phyloP scores from a whole-genome alignment of 2,113 vertebrate species.

The Leptodactylus fuscus region DNA sequence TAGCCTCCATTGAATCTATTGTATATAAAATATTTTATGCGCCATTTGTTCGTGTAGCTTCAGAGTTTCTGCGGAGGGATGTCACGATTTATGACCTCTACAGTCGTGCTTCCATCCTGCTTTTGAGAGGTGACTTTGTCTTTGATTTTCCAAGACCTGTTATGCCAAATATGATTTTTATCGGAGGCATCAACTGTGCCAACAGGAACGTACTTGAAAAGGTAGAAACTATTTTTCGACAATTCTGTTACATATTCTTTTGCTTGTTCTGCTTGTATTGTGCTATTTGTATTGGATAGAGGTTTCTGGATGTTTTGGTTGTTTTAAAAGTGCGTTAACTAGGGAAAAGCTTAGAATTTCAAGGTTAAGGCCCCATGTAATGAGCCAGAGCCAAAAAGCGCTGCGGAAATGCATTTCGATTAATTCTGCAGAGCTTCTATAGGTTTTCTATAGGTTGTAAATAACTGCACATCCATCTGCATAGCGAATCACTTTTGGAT shows the following conservation, averaged over 20 bases:
- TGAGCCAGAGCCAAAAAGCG: too few species aligned
- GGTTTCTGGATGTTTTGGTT: not conserved
- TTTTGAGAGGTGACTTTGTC: slow-evolving; percentile 81
- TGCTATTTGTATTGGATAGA: not conserved
- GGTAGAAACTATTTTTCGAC: slow-evolving; percentile 66
- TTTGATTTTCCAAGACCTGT: slow-evolving; percentile 82
- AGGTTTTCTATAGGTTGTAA: too few species aligned
- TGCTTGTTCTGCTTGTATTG: not conserved
- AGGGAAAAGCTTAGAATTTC: too few species aligned
- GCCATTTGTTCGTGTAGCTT: slow-evolving; percentile 69
- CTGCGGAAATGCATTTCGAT: too few species aligned
- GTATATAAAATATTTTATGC: slow-evolving; percentile 63
- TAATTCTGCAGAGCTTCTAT: too few species aligned
- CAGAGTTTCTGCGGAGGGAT: slow-evolving; percentile 69
- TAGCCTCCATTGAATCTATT: slow-evolving; percentile 48
- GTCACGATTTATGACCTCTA: slow-evolving; percentile 74
- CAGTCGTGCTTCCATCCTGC: slow-evolving; percentile 76
- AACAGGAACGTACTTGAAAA: slow-evolving; percentile 69
- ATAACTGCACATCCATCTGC: too few species aligned
- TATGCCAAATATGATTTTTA: slow-evolving; percentile 85
- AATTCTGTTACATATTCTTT: not conserved
- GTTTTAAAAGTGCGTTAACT: too few species aligned
- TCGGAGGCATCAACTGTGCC: slow-evolving; percentile 78
- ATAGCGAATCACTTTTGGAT: too few species aligned
- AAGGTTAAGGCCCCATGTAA: too few species aligned